These are phyloP conservation scores for Trichechus manatus DNA, from an alignment of 2,113 vertebrate genomes.

Conservation along the genomic window DNA sequence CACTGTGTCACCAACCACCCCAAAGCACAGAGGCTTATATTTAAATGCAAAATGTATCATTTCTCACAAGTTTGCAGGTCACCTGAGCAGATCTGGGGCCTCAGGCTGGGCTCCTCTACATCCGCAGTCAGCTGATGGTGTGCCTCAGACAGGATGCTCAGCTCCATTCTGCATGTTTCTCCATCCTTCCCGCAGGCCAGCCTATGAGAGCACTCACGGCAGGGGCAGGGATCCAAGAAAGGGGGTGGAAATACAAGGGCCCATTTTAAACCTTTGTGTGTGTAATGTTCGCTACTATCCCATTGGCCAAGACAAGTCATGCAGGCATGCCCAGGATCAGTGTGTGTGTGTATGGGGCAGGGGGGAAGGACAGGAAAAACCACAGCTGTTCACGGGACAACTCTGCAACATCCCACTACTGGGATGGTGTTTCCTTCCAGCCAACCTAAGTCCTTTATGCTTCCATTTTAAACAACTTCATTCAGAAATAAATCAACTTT, in stretches of 20 bases:
- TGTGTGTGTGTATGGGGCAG: not conserved
- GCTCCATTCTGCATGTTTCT: accelerated
- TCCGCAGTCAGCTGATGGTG: accelerated
- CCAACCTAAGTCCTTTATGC: not conserved
- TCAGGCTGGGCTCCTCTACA: no score
- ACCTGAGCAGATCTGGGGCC: accelerated
- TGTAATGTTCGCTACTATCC: accelerated
- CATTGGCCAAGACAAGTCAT: accelerated
- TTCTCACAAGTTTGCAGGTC: not conserved
- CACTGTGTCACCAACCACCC: accelerated
- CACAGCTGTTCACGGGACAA: accelerated
- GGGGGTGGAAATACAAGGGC: not conserved
- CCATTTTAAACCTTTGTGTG: accelerated
- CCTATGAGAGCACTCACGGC: accelerated
- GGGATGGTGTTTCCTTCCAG: accelerated
- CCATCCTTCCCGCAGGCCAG: accelerated
- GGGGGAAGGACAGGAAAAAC: not conserved
- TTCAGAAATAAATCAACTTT: not conserved
- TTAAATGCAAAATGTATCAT: accelerated
- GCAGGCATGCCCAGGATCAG: accelerated
- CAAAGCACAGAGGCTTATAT: accelerated
- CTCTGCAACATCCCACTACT: accelerated
- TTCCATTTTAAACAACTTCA: not conserved
- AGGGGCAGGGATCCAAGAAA: not conserved
- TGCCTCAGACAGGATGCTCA: accelerated